These are phyloP conservation scores for Hylaeus anthracinus DNA, from an alignment of 1,140 invertebrate genomes.

Conservation along the genomic window DNA sequence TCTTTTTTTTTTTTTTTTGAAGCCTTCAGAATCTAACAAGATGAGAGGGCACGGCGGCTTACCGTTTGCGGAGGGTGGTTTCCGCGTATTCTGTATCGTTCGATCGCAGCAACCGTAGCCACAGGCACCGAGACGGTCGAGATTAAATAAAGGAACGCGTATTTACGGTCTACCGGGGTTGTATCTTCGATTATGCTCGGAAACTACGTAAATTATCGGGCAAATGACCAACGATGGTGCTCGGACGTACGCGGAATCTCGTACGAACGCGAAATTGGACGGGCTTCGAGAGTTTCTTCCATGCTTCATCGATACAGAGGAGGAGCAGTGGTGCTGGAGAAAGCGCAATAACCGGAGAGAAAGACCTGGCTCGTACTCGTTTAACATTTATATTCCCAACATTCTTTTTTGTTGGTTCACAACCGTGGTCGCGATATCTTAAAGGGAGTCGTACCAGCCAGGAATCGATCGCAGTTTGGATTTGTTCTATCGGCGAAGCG, in stretches of 20 bases:
- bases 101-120: neutral
- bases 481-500: too few relatives aligned
- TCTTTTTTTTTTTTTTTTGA: too few relatives aligned
- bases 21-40: neutral
- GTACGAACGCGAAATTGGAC: neutral
- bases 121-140: neutral
- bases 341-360: too few relatives aligned
- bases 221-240: neutral
- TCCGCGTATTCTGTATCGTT: neutral
- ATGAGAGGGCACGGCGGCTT: neutral
- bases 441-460: too few relatives aligned
- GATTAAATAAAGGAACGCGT: conserved; percentile 15
- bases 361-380: too few relatives aligned
- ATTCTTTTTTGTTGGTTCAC: too few relatives aligned
- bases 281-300: too few relatives aligned
- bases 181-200: conserved; percentile 1
- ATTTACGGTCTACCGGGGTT: conserved; percentile 11
- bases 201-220: neutral
- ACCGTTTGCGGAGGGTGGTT: conserved; percentile 13
- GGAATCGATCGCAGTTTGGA: too few relatives aligned
- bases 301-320: too few relatives aligned
- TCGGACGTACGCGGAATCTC: neutral
- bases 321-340: too few relatives aligned
- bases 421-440: too few relatives aligned
- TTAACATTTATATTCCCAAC: too few relatives aligned